A percentile compares a stretch with the other conserved stretches of the same genome.
phyloP scores from a whole-genome alignment of 2,888 invertebrate genomes.

The Mythimna lalbum region DNA sequence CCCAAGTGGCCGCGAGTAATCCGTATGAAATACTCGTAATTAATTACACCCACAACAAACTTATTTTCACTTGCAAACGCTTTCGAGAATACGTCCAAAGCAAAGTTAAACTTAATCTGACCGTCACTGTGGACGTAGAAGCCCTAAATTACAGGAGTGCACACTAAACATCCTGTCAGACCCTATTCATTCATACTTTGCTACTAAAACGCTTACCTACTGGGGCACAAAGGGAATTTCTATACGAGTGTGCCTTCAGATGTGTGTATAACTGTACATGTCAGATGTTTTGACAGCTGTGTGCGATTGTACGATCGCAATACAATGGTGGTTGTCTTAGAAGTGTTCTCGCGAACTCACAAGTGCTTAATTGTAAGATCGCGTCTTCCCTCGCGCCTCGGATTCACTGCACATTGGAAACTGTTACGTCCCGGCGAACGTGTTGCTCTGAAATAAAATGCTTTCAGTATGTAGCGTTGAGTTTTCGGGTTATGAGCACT shows the following conservation, averaged over 20 bases:
- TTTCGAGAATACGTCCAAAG: slow-evolving; percentile 50
- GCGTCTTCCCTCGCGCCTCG: slow-evolving; percentile 48
- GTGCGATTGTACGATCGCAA: slow-evolving; percentile 64
- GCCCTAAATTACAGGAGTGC: slow-evolving; percentile 72
- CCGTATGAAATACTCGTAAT: slow-evolving; percentile 38
- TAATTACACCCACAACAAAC: slow-evolving; percentile 46
- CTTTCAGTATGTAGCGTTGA: slow-evolving; percentile 33
- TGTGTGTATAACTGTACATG: slow-evolving; percentile 53
- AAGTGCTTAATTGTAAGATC: slow-evolving; percentile 65
- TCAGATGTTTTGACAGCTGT: slow-evolving; percentile 67
- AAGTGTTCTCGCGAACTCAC: slow-evolving; percentile 57
- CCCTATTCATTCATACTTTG: slow-evolving; percentile 78
- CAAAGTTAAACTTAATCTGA: slow-evolving; percentile 64
- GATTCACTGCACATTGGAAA: slow-evolving; percentile 46
- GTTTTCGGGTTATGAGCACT: slow-evolving; percentile 46
- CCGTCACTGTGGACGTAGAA: slow-evolving; percentile 62
- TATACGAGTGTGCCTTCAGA: slow-evolving; percentile 66
- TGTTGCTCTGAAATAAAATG: slow-evolving; percentile 58
- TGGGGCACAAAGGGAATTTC: slow-evolving; percentile 72
- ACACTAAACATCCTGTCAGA: slow-evolving; percentile 75
- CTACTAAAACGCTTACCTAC: slow-evolving; percentile 70
- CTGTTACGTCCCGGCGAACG: slow-evolving; percentile 45
- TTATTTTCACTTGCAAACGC: slow-evolving; percentile 46
- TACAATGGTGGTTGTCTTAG: slow-evolving; percentile 72
- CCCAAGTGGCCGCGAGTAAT: slow-evolving; percentile 27